A percentile compares a stretch with the other conserved stretches of the same genome.
Evolutionary conservation across 2,113 vertebrate species (phyloP).

Genomic region (Ameiurus melas): DNA sequence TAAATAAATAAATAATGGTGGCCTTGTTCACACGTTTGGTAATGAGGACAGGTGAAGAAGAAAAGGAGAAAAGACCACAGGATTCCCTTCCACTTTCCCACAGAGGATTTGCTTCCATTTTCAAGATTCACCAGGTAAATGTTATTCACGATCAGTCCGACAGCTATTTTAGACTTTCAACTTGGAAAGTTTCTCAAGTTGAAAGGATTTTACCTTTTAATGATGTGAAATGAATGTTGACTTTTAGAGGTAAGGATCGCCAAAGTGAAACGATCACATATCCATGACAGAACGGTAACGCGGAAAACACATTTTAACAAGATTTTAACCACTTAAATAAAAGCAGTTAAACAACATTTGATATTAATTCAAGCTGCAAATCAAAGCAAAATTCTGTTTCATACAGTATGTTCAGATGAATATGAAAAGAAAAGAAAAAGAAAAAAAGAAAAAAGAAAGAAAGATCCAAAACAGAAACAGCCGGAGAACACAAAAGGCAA

Average conservation of each 20-base stretch:
- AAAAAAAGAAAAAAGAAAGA: slow-evolving; percentile 3
- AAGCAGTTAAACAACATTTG: neutral
- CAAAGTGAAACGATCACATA: neutral
- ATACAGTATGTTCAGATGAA: slow-evolving; percentile 59
- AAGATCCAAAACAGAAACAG: slow-evolving; percentile 63
- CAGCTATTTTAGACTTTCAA: neutral
- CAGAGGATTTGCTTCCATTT: neutral
- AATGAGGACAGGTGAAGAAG: neutral
- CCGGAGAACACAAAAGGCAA: slow-evolving; percentile 56
- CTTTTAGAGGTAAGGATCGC: too few species aligned
- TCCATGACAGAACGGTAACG: neutral
- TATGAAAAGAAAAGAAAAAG: slow-evolving; percentile 29
- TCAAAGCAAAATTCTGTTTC: slow-evolving; percentile 50
- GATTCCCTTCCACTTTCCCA: neutral
- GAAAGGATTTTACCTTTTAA: neutral
- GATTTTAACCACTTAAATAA: slow-evolving; percentile 14
- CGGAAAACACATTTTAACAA: neutral
- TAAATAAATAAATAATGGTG: too few species aligned
- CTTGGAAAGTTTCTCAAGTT: neutral
- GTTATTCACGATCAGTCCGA: neutral
- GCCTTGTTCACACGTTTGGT: neutral
- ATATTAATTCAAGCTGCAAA: slow-evolving; percentile 1
- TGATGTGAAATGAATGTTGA: neutral
- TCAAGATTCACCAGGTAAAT: neutral
- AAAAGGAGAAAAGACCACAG: neutral